Evolutionary conservation across 2,797 vertebrate genomes (phyloP), one percentile per base, ranked within the genome.

Genomic region (Sebastes baramenuke): DNA sequence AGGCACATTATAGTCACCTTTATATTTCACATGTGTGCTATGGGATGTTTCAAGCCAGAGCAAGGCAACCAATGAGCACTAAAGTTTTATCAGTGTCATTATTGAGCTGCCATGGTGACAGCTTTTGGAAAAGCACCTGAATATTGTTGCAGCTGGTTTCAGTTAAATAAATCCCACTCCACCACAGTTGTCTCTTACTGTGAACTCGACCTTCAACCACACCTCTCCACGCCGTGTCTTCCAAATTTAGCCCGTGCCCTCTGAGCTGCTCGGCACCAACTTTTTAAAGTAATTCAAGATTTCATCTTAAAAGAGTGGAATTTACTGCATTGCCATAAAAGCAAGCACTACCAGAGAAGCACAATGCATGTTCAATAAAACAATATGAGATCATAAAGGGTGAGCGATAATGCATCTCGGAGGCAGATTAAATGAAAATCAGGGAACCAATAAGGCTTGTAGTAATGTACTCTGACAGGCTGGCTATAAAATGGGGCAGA

Each of bases 351-450:
- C 93, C 89, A 83, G 90, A 94, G 92, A 95, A 90, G 94, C 93
- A 95, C 94, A 94, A 94, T 95, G 93, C 94, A 94, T 94, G 93
- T 95, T 95, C 94, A 95, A 95, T 96, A 96, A 96, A 96, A 96
- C 93, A 95, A 95, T 95, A 96, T 95, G 93, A 95, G 95, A 95
- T 94, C 95, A 95, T 96, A 96, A 96, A 95, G 84, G 90, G 81
- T 93, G 93, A 88, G 94, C 93, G 95, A 94, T 94, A 95, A 94
- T 93, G 95, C 94, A 93, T 95, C 92, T 91, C 86, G 29, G 90
- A 93, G 91, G 91, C 89, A 94, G 93, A 95, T 96, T 96, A 95
- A 95, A 96, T 95, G 94, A 95, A 96, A 96, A 96, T 96, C 95
- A 96, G 92, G 93, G 89, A 95, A 93, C 94, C 95, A 96, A 95